Percentiles rank a stretch among this genome's conserved stretches.
These are phyloP conservation scores for Pachyramphus minor DNA, from an alignment of 2,113 vertebrate genomes.

Conservation along the genomic window DNA sequence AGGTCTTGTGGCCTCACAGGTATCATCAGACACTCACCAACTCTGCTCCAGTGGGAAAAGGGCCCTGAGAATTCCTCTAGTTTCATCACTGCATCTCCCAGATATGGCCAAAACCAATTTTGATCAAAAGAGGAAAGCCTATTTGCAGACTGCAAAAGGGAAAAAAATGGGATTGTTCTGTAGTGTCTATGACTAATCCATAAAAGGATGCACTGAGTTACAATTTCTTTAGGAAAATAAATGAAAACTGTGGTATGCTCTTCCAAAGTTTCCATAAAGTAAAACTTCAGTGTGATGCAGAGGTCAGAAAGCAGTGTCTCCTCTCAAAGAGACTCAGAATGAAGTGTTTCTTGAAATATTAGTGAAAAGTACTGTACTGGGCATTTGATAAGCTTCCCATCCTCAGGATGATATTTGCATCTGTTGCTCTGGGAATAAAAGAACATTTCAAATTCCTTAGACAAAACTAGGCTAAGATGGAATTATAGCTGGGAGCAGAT, in stretches of 20 bases:
- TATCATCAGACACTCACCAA: rapidly evolving
- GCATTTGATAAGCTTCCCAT: neutral
- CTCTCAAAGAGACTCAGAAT: neutral
- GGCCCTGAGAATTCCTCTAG: neutral
- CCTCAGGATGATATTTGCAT: neutral
- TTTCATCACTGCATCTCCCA: neutral
- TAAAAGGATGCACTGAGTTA: neutral
- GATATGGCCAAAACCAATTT: neutral
- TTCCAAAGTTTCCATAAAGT: neutral
- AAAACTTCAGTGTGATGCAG: neutral
- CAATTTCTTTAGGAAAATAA: neutral
- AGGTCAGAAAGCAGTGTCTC: neutral
- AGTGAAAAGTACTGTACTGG: neutral
- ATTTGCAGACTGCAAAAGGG: neutral
- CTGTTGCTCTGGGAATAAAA: neutral
- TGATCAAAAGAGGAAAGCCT: neutral
- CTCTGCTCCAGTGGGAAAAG: neutral
- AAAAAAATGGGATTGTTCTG: neutral
- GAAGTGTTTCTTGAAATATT: neutral
- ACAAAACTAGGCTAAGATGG: conserved; percentile 33
- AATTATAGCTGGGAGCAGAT: conserved; percentile 5
- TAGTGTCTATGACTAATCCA: neutral
- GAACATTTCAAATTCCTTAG: neutral
- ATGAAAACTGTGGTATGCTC: neutral
- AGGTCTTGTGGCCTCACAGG: neutral